phyloP scores from a whole-genome alignment of 2,113 vertebrate genomes.

The Psophia crepitans region DNA sequence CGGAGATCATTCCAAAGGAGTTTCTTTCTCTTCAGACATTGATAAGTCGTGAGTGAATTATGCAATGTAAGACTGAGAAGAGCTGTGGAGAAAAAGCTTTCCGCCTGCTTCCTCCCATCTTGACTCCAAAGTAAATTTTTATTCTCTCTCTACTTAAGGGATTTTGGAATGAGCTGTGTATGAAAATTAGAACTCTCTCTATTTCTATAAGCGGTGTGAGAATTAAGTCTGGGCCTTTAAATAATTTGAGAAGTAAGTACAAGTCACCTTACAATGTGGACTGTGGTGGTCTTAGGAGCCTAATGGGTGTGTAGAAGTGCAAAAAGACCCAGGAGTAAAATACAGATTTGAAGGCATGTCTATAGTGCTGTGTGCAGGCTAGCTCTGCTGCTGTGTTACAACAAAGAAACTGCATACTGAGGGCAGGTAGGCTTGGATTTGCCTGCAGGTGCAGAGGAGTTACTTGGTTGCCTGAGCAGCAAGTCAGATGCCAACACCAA shows the following conservation, averaged over 20 bases:
- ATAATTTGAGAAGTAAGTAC: not conserved
- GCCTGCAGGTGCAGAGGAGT: not conserved
- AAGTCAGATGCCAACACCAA: not conserved
- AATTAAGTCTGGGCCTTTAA: not conserved
- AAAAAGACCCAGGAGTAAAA: not conserved
- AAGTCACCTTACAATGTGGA: not conserved
- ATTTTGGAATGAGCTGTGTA: not conserved
- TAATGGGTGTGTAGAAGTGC: not conserved
- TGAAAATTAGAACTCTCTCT: not conserved
- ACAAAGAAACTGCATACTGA: not conserved
- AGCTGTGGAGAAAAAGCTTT: not conserved
- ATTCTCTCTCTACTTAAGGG: not conserved
- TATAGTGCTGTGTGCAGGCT: not conserved
- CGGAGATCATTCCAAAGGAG: not conserved
- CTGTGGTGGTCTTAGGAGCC: not conserved
- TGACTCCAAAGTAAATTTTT: not conserved
- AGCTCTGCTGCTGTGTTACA: not conserved
- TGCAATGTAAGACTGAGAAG: not conserved
- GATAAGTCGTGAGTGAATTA: not conserved
- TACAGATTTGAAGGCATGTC: not conserved
- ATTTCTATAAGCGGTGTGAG: not conserved
- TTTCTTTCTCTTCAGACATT: not conserved
- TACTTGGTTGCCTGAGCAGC: not conserved
- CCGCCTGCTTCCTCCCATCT: not conserved
- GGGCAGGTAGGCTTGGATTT: not conserved